These are phyloP conservation scores for Hypomesus transpacificus DNA, from an alignment of 2,113 vertebrate species.

Conservation along the genomic window DNA sequence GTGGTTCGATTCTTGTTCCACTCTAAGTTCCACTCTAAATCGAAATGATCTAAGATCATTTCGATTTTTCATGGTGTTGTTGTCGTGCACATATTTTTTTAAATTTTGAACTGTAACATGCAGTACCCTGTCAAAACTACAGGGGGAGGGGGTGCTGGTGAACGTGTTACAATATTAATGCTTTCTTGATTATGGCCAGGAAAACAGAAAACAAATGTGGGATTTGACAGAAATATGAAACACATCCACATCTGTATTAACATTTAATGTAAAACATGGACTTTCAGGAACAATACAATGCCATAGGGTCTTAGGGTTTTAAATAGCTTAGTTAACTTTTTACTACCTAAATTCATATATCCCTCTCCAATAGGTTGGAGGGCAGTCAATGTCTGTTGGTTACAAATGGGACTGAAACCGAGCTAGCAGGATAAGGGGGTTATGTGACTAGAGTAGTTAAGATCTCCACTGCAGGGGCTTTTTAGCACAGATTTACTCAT, in stretches of 20 bases:
- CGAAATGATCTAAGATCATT: constrained; percentile 29
- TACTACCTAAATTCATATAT: neutral
- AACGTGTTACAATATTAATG: neutral
- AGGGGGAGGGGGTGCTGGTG: neutral
- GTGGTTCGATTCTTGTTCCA: too few relatives aligned
- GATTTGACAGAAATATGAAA: constrained; percentile 8
- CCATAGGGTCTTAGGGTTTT: neutral
- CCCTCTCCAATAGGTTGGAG: too few relatives aligned
- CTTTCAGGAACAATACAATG: constrained; percentile 7
- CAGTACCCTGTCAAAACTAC: too few relatives aligned
- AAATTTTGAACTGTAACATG: neutral
- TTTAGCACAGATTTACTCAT: neutral
- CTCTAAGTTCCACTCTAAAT: too few relatives aligned
- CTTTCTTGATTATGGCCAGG: constrained; percentile 7
- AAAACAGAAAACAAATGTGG: neutral
- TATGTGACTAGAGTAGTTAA: neutral
- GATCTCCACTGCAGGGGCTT: neutral
- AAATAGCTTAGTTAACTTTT: neutral
- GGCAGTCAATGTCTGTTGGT: constrained; percentile 4
- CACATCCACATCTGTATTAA: constrained; percentile 3
- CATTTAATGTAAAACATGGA: constrained; percentile 15
- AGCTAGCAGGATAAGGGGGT: neutral
- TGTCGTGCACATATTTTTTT: constrained; percentile 28
- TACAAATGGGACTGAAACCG: constrained; percentile 1
- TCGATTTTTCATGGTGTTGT: constrained; percentile 34